Evolutionary conservation across 1,140 invertebrate genomes (phyloP), one percentile per base, ranked within the genome.

Genomic region (Neodiprion lecontei): DNA sequence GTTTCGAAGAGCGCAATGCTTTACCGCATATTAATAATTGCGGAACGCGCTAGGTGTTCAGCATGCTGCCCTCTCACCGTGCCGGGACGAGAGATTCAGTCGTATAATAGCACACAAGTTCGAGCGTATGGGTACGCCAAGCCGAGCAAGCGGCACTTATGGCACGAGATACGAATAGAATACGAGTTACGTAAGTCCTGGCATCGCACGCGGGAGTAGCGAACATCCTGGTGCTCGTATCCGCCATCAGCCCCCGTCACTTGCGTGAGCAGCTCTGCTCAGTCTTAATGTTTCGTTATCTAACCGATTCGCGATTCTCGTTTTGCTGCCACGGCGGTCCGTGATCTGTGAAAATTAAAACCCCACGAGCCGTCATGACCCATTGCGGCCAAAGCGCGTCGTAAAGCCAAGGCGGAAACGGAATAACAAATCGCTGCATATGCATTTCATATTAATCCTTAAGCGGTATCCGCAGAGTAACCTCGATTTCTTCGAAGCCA

Each of bases 1-100:
- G 53, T 61, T 61, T 17, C 53, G n/a, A 61, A 61, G 53, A 61
- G 53, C 53, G 53, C 53, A 61, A 61, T 17, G 53, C 53, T 61
- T 61, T 61, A 61, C 71, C 66, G 75, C 79, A 78, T 78, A 80
- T 80, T 80, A 82, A 80, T 80, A 77, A 75, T 74, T 76, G 67
- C 48, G 74, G 79, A 80, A 79, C 79, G 76, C 78, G 80, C 77
- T 74, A 81, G 81, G 80, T 76, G 79, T 79, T 82, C 78, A 75
- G 67, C 75, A 69, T 65, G 67, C 53, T 50, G 70, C 70, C 40
- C 70, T 71, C 70, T 71, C 70, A 50, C 70, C 48, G 70, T 7
- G 53, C 53, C 53, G 53, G 53, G 11, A 17, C 53, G 53, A 12
- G 53, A 61, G 11, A 61, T 61, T 61, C 53, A 61, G 53, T 17